Conservation (phyloP, 1,140 invertebrate species). For the Triops longicaudatus region DNA sequence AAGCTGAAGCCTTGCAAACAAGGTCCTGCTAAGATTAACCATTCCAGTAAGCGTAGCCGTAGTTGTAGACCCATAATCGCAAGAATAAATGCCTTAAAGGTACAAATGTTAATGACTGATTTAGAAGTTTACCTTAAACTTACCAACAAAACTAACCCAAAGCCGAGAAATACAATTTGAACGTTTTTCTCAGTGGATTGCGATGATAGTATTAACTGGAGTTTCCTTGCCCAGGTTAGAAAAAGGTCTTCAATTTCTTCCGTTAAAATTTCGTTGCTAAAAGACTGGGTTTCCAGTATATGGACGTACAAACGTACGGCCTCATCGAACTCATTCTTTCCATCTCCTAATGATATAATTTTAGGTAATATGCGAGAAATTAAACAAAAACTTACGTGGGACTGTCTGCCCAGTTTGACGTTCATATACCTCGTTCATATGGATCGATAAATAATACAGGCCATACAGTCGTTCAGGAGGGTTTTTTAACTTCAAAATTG, state of each 20-base stretch:
- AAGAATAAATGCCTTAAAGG: background rate
- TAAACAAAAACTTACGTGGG: background rate
- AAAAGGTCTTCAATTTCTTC: background rate
- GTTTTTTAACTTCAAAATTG: constrained; percentile 63
- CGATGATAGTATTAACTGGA: background rate
- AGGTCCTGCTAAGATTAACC: constrained; percentile 34
- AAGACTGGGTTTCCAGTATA: background rate
- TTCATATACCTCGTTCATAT: background rate
- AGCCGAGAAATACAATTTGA: background rate
- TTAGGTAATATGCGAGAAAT: background rate
- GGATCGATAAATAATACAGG: background rate
- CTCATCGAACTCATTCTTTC: background rate
- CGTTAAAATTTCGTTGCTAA: background rate
- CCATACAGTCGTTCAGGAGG: background rate
- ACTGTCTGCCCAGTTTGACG: background rate
- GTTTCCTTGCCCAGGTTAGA: background rate
- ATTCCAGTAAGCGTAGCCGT: background rate
- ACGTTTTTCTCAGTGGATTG: background rate
- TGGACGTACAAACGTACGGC: background rate
- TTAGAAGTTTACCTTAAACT: background rate
- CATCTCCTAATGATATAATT: background rate
- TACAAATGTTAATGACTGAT: background rate
- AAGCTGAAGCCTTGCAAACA: constrained; percentile 40
- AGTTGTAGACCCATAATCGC: background rate
- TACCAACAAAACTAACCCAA: background rate